Evolutionary conservation across 2,797 vertebrate species (phyloP), one percentile per base, ranked within the genome.

Genomic region (Harpagifer antarcticus): DNA sequence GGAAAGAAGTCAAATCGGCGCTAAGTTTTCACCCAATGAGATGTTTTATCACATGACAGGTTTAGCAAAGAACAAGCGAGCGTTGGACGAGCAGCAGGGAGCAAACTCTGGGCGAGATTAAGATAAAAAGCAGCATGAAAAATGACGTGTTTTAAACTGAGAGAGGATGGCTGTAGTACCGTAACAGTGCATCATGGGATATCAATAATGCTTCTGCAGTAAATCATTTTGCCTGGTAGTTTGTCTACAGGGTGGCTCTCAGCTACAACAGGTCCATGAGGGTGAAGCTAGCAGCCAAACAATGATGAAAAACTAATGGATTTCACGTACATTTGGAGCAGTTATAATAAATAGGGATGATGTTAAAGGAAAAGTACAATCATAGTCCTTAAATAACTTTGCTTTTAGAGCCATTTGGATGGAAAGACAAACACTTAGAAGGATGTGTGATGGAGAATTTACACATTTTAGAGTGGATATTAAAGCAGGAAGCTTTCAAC

Each of bases 361-460:
- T 4, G 40, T 61, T 53, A 15, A 56, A n/a, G 40, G 17, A 44
- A 43, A 61, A 43, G 49, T 19, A 44, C 75, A 72, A 53, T 68
- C 31, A 37, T 33, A 17, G 19, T 64, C 65, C 43, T 20, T 54
- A 4, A 57, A 63, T 48, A 44, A 68, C 62, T 75, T 45, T 49
- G 42, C 65, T 55, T 76, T 85, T 64, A 80, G 13, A 71, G 57
- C 54, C 23, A 55, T 73, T 55, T 79, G 75, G 59, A 82, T 48
- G 67, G 76, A 85, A 31, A 27, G 12, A 47, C 12, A 23, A 58
- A 69, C 55, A 31, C 14, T 33, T 33, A 45, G 64, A 12, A 37
- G 13, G 6, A 69, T 15, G 31, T 50, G 23, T 17, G 15, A 49
- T 31, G 7, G 12, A 23, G 14, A 56, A 17, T 0, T 44, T 16